These are phyloP conservation scores for Antigone vipio DNA, from an alignment of 2,113 vertebrate species.

Conservation along the genomic window DNA sequence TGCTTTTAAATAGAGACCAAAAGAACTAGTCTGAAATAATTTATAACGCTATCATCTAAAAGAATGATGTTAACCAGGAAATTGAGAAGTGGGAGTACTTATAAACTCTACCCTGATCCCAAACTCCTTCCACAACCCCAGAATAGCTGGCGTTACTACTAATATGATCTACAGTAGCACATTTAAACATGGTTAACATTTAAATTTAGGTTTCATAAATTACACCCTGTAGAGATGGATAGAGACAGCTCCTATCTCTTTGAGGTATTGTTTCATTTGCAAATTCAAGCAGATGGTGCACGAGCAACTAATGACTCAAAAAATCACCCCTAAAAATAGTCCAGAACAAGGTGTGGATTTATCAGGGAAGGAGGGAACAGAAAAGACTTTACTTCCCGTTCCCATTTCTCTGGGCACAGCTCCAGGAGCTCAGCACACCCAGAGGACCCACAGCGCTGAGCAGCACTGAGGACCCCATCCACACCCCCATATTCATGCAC, in stretches of 20 bases:
- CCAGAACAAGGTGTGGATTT: conserved; percentile 59
- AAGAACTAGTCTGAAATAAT: conserved; percentile 54
- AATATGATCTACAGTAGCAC: conserved; percentile 56
- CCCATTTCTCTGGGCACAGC: neutral
- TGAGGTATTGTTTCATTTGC: conserved; percentile 69
- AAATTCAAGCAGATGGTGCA: conserved; percentile 68
- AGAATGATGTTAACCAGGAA: conserved; percentile 55
- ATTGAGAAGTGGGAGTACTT: conserved; percentile 52
- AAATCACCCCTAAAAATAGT: conserved; percentile 68
- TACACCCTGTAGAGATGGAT: conserved; percentile 54
- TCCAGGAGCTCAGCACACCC: neutral
- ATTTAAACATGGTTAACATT: conserved; percentile 61
- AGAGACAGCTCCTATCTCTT: conserved; percentile 67
- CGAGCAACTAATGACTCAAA: conserved; percentile 66
- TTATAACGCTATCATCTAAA: neutral
- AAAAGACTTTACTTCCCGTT: neutral
- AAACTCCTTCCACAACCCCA: conserved; percentile 43
- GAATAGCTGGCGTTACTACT: conserved; percentile 62
- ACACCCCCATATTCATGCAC: neutral
- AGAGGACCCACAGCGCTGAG: neutral
- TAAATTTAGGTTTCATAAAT: conserved; percentile 69
- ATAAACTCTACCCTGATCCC: conserved; percentile 29
- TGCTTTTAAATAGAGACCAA: conserved; percentile 50
- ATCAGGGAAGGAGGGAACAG: neutral
- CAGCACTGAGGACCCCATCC: neutral